A percentile compares a stretch with the other conserved stretches of the same genome.
These are phyloP conservation scores for Drosophila kanapiae DNA, from an alignment of 1,140 invertebrate genomes.

Conservation along the genomic window DNA sequence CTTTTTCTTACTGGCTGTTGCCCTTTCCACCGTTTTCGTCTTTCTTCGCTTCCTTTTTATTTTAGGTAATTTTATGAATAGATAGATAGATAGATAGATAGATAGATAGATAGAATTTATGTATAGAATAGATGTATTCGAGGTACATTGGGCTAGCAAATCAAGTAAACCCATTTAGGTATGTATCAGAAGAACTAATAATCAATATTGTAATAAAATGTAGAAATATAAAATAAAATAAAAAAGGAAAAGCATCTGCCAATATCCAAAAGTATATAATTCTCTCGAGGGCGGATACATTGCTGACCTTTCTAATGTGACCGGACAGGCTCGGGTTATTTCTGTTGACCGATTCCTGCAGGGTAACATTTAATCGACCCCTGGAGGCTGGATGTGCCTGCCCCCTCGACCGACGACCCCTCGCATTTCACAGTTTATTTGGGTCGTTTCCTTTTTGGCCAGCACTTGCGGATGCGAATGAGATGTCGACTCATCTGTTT, in stretches of 20 bases:
- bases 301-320: conserved; percentile 5
- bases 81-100: too few relatives aligned
- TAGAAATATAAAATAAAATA: background rate
- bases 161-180: background rate
- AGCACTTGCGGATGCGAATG: conserved; percentile 34
- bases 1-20: conserved; percentile 15
- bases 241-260: too few relatives aligned
- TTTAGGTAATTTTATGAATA: conserved; percentile 38
- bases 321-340: background rate
- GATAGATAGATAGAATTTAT: too few relatives aligned
- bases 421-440: conserved; percentile 29
- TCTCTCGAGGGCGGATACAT: too few relatives aligned
- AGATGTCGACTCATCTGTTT: conserved; percentile 57
- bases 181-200: too few relatives aligned
- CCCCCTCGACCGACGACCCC: background rate
- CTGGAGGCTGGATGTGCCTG: conserved; percentile 21
- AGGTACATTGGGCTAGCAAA: conserved; percentile 6
- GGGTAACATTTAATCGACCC: conserved; percentile 45
- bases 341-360: conserved; percentile 2
- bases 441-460: conserved; percentile 43
- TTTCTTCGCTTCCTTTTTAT: background rate
- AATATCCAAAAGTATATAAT: too few relatives aligned
- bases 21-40: background rate
- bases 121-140: too few relatives aligned
- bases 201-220: too few relatives aligned